A percentile compares a stretch with the other conserved stretches of the same genome.
Conservation (phyloP, 2,797 vertebrate species). For the Lutjanus argentimaculatus region DNA sequence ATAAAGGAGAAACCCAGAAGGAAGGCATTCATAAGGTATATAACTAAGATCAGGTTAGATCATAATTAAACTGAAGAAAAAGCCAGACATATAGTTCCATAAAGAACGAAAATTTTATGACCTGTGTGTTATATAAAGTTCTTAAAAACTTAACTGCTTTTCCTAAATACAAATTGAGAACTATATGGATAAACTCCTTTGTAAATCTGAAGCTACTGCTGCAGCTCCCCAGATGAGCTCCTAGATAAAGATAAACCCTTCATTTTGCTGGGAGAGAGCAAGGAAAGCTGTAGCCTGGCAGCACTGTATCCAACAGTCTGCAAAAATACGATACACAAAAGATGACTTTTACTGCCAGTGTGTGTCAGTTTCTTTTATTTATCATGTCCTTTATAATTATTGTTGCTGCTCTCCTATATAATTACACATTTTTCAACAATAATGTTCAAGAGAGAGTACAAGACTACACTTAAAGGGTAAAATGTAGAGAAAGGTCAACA, state of each 20-base stretch:
- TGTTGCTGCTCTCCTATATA: not conserved
- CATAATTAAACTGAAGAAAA: not conserved
- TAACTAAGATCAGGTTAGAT: not conserved
- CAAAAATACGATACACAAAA: not conserved
- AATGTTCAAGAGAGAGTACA: constrained; percentile 7
- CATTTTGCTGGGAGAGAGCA: not conserved
- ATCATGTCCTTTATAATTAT: not conserved
- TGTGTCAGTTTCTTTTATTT: not conserved
- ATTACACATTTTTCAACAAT: not conserved
- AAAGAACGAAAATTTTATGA: not conserved
- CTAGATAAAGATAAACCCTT: constrained; percentile 1
- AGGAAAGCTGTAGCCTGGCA: not conserved
- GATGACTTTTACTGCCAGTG: not conserved
- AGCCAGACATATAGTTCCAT: not conserved
- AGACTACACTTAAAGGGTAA: not conserved
- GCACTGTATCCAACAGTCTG: not conserved
- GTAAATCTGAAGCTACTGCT: not conserved
- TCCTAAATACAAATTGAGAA: not conserved
- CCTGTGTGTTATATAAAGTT: not conserved
- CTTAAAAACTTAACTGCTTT: not conserved
- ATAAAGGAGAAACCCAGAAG: not conserved
- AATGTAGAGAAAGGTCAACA: not conserved
- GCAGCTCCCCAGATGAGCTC: constrained; percentile 1
- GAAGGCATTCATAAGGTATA: not conserved
- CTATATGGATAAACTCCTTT: not conserved